Conservation (phyloP, 2,888 invertebrate species). For the Portevinia maculata region DNA sequence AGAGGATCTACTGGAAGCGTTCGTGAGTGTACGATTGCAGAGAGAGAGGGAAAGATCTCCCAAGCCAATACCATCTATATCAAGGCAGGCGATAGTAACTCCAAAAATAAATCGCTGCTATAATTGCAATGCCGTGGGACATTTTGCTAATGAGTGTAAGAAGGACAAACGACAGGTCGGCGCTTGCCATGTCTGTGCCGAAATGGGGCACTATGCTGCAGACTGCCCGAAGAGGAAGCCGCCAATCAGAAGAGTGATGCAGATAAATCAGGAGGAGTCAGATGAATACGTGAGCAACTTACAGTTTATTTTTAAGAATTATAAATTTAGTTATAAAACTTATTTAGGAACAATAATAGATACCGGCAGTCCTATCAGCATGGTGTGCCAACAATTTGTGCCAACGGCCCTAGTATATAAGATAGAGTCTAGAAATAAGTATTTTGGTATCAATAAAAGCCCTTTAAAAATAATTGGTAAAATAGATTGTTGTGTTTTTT, state of each 20-base stretch:
- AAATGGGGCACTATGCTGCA: constrained; percentile 21
- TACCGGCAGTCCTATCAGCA: too few species aligned
- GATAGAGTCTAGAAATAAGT: not conserved
- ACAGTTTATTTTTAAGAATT: constrained; percentile 6
- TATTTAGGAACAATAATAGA: constrained; percentile 5
- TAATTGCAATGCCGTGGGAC: constrained; percentile 22
- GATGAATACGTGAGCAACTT: constrained; percentile 10
- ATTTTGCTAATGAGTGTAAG: constrained; percentile 6
- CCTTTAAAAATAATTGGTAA: not conserved
- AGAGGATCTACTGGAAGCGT: not conserved
- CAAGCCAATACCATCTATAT: not conserved
- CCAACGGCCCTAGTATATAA: not conserved
- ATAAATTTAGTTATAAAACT: not conserved
- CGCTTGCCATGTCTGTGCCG: constrained; percentile 15
- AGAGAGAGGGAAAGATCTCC: too few species aligned
- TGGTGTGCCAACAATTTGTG: constrained; percentile 8
- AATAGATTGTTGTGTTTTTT: constrained; percentile 8
- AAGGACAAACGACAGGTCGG: constrained; percentile 1
- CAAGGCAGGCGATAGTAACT: not conserved
- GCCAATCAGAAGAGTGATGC: not conserved
- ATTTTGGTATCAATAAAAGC: constrained; percentile 34
- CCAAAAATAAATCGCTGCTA: too few species aligned
- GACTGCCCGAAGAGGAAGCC: constrained; percentile 22
- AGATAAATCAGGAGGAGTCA: not conserved
- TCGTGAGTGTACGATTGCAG: not conserved